Conservation (phyloP, 2,888 invertebrate genomes). For the Noctua janthina region DNA sequence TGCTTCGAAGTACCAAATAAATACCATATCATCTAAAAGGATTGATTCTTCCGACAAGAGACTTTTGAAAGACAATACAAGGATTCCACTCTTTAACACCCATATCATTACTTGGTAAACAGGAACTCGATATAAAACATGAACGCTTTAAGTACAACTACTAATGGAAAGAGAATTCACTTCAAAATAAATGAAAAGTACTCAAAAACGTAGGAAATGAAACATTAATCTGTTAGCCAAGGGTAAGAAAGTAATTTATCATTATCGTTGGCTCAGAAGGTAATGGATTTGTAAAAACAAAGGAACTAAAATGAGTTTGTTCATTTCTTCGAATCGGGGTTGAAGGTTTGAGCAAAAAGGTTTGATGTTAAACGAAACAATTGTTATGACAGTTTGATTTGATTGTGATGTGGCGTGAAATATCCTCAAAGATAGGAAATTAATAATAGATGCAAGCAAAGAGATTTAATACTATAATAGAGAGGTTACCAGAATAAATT, state of each 20-base stretch:
- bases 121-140: constrained; percentile 40
- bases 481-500: no score
- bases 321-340: constrained; percentile 39
- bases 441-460: neutral
- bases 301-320: constrained; percentile 33
- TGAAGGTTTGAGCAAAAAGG: constrained; percentile 15
- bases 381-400: constrained; percentile 20
- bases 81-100: constrained; percentile 17
- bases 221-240: constrained; percentile 48
- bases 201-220: constrained; percentile 51
- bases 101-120: constrained; percentile 29
- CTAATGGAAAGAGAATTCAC: constrained; percentile 43
- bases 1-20: neutral
- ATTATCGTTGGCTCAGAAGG: constrained; percentile 37
- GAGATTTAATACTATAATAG: neutral
- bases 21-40: constrained; percentile 13
- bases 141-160: constrained; percentile 16
- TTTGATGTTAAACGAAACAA: constrained; percentile 14
- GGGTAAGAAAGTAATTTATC: constrained; percentile 58
- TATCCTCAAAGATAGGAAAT: neutral
- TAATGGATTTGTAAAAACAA: constrained; percentile 54
- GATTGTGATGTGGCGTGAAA: neutral
- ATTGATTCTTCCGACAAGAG: constrained; percentile 11
- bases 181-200: constrained; percentile 48
- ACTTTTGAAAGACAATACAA: constrained; percentile 29